Evolutionary conservation across 2,113 vertebrate species (phyloP), one percentile per base, ranked within the genome.

Genomic region (Channa argus): DNA sequence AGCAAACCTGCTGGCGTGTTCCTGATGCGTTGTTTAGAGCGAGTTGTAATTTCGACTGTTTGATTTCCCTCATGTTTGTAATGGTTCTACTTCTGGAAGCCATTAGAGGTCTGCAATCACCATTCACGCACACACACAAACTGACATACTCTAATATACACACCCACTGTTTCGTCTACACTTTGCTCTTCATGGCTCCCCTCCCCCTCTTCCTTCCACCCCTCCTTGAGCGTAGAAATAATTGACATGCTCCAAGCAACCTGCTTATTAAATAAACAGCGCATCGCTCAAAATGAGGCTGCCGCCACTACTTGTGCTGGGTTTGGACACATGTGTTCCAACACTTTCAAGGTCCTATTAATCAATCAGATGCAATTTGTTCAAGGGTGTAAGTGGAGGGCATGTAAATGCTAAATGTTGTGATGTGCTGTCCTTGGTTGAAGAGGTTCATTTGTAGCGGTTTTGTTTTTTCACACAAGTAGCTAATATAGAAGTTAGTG

Each of bases 51-150:
- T 83, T 82, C 69, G 47, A 50, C 51, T 5, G 12, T 84, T 84
- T 89, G 85, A 89, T 90, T 86, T 88, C 80, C 83, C 75, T 43
- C 2, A 59, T 74, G 83, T 82, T 80, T 80, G 51, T 83, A 83
- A 68, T 68, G 41, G 62, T 77, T 74, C 74, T 41, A 61, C 67
- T 59, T 68, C 72, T 84, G 63, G 79, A 78, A 66, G 67, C 41
- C 56, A 73, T 85, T 77, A 82, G 14, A 41, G 72, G 44, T 67
- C 59, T 53, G 60, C 73, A 73, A 60, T 74, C 71, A 68, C 55
- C 63, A 60, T 24, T 77, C 71, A 63, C 34, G 0, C 1, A 43
- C 2, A 66, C 15, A 47, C 24, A 50, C 11, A 64, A 8, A 50
- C 37, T 14, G 13, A 62, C 33, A 33, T 8, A 43, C 79, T 14